Percentiles rank a stretch among this genome's conserved stretches.
These are phyloP conservation scores for Steinernema carpocapsae DNA, from an alignment of 2,888 invertebrate species.

Conservation along the genomic window DNA sequence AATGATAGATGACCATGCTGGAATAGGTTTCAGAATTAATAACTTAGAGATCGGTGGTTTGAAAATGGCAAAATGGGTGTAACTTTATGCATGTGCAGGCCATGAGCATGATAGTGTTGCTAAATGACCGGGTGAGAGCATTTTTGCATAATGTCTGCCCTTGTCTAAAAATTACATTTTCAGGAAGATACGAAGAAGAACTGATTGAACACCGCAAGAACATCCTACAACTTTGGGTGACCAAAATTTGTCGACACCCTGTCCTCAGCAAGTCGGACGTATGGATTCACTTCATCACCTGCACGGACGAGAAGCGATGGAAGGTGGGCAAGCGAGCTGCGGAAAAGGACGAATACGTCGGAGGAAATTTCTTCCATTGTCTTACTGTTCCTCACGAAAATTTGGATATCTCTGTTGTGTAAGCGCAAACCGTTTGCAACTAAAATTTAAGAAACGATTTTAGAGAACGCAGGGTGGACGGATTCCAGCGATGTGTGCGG, in stretches of 20 bases:
- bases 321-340: conserved; percentile 93
- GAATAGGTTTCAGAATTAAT: no score
- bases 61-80: no score
- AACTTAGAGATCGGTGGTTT: no score
- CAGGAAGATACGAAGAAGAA: conserved; percentile 92
- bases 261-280: conserved; percentile 85
- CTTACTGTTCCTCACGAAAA: conserved; percentile 84
- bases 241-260: conserved; percentile 94
- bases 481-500: conserved; percentile 81
- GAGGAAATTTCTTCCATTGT: conserved; percentile 87
- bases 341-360: conserved; percentile 88
- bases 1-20: no score
- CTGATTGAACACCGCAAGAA: conserved; percentile 92
- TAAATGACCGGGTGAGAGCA: no score
- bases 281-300: conserved; percentile 94
- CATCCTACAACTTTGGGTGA: conserved; percentile 92
- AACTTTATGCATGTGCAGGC: no score
- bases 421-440: conserved; percentile 56
- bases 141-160: no score
- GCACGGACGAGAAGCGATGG: conserved; percentile 96
- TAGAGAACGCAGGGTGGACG: conserved; percentile 82
- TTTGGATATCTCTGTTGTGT: conserved; percentile 73
- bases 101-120: no score
- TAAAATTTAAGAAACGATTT: conserved; percentile 46
- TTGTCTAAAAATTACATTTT: no score